Percentiles rank a stretch among this genome's conserved stretches.
Evolutionary conservation across 2,888 invertebrate genomes (phyloP).

Genomic region (Nemotelus nigrinus): DNA sequence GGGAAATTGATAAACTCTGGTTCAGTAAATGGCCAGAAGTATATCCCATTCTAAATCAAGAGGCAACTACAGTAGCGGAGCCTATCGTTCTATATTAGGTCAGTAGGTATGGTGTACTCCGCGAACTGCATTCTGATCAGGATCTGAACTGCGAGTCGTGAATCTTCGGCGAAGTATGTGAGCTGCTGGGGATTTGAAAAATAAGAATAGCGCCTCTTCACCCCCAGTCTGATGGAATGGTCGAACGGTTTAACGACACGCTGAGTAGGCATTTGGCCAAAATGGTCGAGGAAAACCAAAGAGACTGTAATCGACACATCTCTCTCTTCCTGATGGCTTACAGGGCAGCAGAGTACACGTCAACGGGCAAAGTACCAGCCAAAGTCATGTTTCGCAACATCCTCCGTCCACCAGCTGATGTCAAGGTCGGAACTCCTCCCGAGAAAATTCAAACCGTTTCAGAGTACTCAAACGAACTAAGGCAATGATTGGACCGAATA

Average conservation of each 20-base stretch:
- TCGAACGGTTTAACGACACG: slow-evolving; percentile 54
- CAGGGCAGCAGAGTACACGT: slow-evolving; percentile 45
- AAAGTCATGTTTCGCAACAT: slow-evolving; percentile 50
- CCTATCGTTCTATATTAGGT: slow-evolving; percentile 46
- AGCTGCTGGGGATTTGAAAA: slow-evolving; percentile 49
- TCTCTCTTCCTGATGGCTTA: slow-evolving; percentile 48
- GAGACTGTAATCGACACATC: slow-evolving; percentile 49
- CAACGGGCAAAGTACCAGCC: slow-evolving; percentile 50
- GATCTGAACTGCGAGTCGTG: no score
- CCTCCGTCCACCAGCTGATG: slow-evolving; percentile 50
- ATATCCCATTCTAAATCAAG: slow-evolving; percentile 47
- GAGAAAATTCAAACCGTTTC: no score
- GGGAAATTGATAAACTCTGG: slow-evolving; percentile 47
- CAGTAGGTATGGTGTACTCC: slow-evolving; percentile 44
- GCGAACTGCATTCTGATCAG: slow-evolving; percentile 50
- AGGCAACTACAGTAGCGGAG: slow-evolving; percentile 46
- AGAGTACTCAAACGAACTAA: no score
- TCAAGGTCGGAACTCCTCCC: no score
- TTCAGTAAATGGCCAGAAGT: slow-evolving; percentile 51
- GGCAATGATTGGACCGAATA: no score
- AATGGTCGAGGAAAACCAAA: slow-evolving; percentile 48
- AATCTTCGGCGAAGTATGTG: not conserved
- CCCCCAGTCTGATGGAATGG: slow-evolving; percentile 56
- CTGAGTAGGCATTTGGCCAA: slow-evolving; percentile 52
- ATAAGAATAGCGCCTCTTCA: slow-evolving; percentile 54